Conservation (phyloP, 2,888 invertebrate species). For the Philonicus albiceps region DNA sequence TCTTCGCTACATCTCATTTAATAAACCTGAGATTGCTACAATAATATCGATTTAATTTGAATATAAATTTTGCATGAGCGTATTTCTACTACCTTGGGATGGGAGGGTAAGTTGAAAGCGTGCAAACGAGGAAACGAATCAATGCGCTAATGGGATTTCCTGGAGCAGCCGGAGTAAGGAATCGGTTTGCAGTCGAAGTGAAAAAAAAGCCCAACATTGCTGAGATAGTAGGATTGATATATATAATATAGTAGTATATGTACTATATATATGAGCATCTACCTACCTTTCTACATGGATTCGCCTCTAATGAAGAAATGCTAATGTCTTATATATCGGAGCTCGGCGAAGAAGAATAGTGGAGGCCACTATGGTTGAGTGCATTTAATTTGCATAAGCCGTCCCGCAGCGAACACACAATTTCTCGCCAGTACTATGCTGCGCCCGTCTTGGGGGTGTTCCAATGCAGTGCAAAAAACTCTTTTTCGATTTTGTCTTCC, state of each 20-base stretch:
- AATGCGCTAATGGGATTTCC: conserved; percentile 26
- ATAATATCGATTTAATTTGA: conserved; percentile 30
- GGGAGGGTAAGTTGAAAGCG: background rate
- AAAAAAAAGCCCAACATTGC: background rate
- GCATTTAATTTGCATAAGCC: conserved; percentile 33
- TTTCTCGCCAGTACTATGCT: background rate
- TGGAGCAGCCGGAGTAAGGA: background rate
- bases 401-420: background rate
- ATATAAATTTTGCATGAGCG: conserved; percentile 14
- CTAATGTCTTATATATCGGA: conserved; percentile 3
- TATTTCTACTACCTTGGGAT: background rate
- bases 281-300: background rate
- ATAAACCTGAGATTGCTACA: background rate
- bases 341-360: background rate
- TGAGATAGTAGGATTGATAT: background rate
- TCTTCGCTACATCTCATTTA: background rate
- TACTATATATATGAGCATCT: background rate
- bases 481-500: background rate
- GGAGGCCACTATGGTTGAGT: background rate
- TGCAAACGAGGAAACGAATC: background rate
- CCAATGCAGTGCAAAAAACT: background rate
- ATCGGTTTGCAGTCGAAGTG: conserved; percentile 11
- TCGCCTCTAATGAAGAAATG: conserved; percentile 13
- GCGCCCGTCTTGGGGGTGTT: background rate
- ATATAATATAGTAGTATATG: background rate